Evolutionary conservation across 2,113 vertebrate genomes (phyloP), one percentile per base, ranked within the genome.

Genomic region (Scytalopus superciliaris): DNA sequence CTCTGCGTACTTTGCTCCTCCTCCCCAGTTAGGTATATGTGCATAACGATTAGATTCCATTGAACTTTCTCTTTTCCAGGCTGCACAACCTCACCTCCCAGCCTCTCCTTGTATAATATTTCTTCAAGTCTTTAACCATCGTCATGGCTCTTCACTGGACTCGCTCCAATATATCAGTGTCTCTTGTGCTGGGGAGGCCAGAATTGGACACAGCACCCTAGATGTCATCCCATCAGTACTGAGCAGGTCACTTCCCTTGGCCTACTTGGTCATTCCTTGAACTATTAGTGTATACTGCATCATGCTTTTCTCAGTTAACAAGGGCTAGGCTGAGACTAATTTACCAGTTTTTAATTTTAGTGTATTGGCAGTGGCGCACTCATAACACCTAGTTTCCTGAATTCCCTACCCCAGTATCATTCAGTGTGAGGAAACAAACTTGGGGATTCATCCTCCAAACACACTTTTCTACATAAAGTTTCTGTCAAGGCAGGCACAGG

Each of bases 101-200:
- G 23, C 6, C 45, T 49, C 25, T 63, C 10, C 19, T 49, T 33
- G 1, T 39, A 28, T 4, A 18, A 63, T 11, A 30, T 11, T 44
- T 35, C n/a, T 76, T 17, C 39, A 90, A 37, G 39, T 5, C 59
- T 39, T 64, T 55, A 53, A 28, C 40, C 10, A 30, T 19, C 2
- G 1, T 11, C 0, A 0, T 8, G 30, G 35, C 14, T 39, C 44
- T 73, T 55, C 17, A 19, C 28, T 28, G 75, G 37, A 42, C 37
- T 62, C 1, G 3, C 42, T 67, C 28, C 52, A 45, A 1, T 21
- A 50, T 3, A 3, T 24, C 19, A 23, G 19, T 3, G 4, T 27
- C 44, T 59, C 31, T 53, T 39, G 57, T 28, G 45, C 35, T 15
- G 10, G 12, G 6, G 9, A 60, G 14, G 33, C 6, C 50, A 60